Conservation (phyloP, 2,113 vertebrate genomes). For the Athene noctua region DNA sequence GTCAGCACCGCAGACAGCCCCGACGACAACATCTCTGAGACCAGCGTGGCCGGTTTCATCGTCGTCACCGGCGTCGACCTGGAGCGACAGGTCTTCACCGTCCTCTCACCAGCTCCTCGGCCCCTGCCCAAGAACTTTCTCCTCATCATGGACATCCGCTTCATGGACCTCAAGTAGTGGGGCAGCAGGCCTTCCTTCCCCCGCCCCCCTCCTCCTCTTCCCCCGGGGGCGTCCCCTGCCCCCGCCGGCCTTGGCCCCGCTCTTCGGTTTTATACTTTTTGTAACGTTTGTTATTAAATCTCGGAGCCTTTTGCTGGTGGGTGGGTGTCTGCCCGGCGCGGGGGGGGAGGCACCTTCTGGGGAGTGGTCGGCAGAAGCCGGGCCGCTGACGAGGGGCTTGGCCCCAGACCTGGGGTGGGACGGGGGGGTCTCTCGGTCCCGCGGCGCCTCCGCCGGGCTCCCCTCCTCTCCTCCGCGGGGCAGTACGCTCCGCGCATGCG, state of each 20-base stretch:
- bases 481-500: neutral
- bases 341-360: too few relatives aligned
- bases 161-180: constrained; percentile 91
- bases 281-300: neutral
- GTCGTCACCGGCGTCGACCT: constrained; percentile 93
- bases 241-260: neutral
- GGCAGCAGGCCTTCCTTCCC: too few relatives aligned
- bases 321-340: too few relatives aligned
- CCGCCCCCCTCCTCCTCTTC: too few relatives aligned
- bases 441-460: too few relatives aligned
- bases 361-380: neutral
- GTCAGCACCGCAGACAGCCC: constrained; percentile 88
- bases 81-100: constrained; percentile 91
- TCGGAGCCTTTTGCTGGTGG: neutral
- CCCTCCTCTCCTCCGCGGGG: too few relatives aligned
- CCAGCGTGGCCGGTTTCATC: constrained; percentile 93
- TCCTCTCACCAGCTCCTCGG: constrained; percentile 90
- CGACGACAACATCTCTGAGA: constrained; percentile 84
- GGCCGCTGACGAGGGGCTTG: neutral
- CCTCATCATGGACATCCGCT: constrained; percentile 98
- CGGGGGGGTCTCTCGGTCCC: neutral
- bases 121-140: constrained; percentile 92
- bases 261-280: neutral
- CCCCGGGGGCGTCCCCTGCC: neutral
- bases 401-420: neutral